Evolutionary conservation across 2,113 vertebrate species (phyloP), one percentile per base, ranked within the genome.

Genomic region (Urocolius indicus): DNA sequence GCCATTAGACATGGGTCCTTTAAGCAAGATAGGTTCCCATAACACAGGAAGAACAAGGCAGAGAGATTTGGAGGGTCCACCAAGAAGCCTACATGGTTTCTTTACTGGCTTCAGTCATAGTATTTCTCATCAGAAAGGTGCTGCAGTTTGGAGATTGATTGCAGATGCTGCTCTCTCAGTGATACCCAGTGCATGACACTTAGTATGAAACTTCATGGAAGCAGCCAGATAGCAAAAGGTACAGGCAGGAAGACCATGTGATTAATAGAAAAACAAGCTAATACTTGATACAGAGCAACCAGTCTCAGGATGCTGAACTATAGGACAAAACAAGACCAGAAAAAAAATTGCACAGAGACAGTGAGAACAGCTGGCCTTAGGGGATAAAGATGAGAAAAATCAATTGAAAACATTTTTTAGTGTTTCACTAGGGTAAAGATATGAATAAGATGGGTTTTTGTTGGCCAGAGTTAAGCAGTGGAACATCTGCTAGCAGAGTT

Each of bases 361-460:
- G 27, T n/a, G 30, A 76, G 93, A 96, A 94, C 26, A 83, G 27
- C 29, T 89, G 45, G 17, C 22, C 51, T 74, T 4, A 80, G 23
- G 9, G 55, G 14, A 77, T 75, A 57, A 86, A 81, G 69, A 75
- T 26, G 61, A 90, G 72, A 77, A 92, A 92, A 95, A 71, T 29
- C 0, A 93, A 61, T 1, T 61, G 6, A 71, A 92, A 79, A 51
- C 4, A 6, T 41, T 54, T 84, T 57, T n/a, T 24, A 67, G 41
- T 36, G 20, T 48, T 88, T 84, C 52, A 63, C 52, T 80, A 2
- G 16, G 8, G 16, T 11, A 30, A 94, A 90, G 71, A 38, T 22
- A 67, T 21, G 5, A 89, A 11, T 59, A 43, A 43, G 16, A 52
- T 10, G 7, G 36, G 0, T 3, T 0, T 4, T 5, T 51, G 46